Evolutionary conservation across 2,888 invertebrate genomes (phyloP).

Genomic region (Sinopyrophorus schimmeli): DNA sequence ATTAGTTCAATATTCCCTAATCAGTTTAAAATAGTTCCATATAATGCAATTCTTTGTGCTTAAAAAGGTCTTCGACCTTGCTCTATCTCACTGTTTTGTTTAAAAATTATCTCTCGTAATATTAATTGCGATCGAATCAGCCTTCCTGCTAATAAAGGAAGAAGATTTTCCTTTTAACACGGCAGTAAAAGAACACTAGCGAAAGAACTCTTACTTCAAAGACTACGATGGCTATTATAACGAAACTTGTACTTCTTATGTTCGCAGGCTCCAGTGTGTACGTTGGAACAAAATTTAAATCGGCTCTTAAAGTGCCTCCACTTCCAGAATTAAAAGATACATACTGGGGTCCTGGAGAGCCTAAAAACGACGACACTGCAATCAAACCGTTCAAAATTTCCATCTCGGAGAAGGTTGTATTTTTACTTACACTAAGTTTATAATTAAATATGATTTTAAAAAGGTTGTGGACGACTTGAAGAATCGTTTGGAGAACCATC

Average conservation of each 20-base stretch:
- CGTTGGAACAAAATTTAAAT: slow-evolving; percentile 24
- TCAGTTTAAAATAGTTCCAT: too few relatives aligned
- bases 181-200: too few relatives aligned
- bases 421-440: background rate
- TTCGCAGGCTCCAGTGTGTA: slow-evolving; percentile 15
- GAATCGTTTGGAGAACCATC: slow-evolving; percentile 59
- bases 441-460: slow-evolving; percentile 8
- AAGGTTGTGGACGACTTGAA: slow-evolving; percentile 56
- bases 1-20: too few relatives aligned
- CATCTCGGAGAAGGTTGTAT: slow-evolving; percentile 61
- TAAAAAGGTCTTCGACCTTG: too few relatives aligned
- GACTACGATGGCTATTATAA: slow-evolving; percentile 16
- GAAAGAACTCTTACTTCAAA: too few relatives aligned
- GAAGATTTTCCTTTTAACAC: too few relatives aligned
- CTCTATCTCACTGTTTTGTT: too few relatives aligned
- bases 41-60: too few relatives aligned
- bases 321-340: slow-evolving; percentile 44
- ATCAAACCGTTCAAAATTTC: slow-evolving; percentile 63
- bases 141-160: too few relatives aligned
- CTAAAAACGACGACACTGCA: slow-evolving; percentile 55
- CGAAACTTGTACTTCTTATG: slow-evolving; percentile 14
- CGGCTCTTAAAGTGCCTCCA: slow-evolving; percentile 22
- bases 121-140: too few relatives aligned
- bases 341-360: slow-evolving; percentile 63
- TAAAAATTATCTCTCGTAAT: too few relatives aligned